These are phyloP conservation scores for Bhutanitis thaidina DNA, from an alignment of 2,888 invertebrate species.

Conservation along the genomic window DNA sequence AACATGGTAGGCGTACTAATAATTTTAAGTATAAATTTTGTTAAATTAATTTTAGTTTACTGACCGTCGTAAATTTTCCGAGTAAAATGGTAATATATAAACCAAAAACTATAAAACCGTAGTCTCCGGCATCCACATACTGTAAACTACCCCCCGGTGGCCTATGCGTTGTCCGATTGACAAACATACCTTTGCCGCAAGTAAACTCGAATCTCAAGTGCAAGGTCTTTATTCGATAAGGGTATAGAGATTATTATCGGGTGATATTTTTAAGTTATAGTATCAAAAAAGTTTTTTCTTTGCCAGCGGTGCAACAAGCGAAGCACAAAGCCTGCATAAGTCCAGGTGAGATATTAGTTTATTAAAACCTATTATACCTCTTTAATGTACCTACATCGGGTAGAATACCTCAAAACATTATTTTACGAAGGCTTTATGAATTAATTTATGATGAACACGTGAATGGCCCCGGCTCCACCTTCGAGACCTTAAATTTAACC, in stretches of 20 bases:
- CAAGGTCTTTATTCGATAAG: slow-evolving; percentile 11
- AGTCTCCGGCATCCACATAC: slow-evolving; percentile 29
- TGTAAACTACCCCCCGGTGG: slow-evolving; percentile 33
- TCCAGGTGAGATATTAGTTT: slow-evolving; percentile 40
- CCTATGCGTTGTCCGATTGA: slow-evolving; percentile 36
- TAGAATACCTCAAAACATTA: too few relatives aligned
- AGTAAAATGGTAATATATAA: too few relatives aligned
- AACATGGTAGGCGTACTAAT: too few relatives aligned
- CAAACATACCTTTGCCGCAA: slow-evolving; percentile 33
- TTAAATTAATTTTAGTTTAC: slow-evolving; percentile 5
- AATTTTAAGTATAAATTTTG: too few relatives aligned
- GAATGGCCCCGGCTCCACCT: too few relatives aligned
- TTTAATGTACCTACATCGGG: too few relatives aligned
- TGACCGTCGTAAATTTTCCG: slow-evolving; percentile 1
- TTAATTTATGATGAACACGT: too few relatives aligned
- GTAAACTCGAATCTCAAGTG: too few relatives aligned
- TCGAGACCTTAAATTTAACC: too few relatives aligned
- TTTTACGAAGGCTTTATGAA: too few relatives aligned
- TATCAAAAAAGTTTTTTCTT: slow-evolving; percentile 24
- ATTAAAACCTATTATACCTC: slow-evolving; percentile 22
- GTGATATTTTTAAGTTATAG: not conserved
- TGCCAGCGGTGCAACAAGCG: slow-evolving; percentile 35
- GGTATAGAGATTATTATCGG: slow-evolving; percentile 10
- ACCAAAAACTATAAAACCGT: slow-evolving; percentile 35
- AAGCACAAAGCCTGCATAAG: slow-evolving; percentile 35